Conservation (phyloP, 2,888 invertebrate species). For the Eumerus sabulonum region DNA sequence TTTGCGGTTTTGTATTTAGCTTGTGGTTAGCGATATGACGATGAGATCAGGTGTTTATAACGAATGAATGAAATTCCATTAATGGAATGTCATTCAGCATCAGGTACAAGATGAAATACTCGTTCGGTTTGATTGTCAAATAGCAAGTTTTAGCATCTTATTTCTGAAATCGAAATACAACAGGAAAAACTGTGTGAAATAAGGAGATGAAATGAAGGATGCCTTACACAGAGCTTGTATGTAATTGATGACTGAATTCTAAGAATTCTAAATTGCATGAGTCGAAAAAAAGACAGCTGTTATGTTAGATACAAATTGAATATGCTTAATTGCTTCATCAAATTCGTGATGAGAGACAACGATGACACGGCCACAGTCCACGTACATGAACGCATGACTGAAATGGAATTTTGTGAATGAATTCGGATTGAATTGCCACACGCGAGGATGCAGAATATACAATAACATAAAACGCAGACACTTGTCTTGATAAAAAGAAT, state of each 20-base stretch:
- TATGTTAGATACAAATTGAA: slow-evolving; percentile 44
- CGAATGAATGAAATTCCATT: slow-evolving; percentile 56
- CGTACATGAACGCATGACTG: slow-evolving; percentile 34
- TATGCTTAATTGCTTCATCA: slow-evolving; percentile 62
- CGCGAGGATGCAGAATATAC: slow-evolving; percentile 13
- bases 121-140: slow-evolving; percentile 23
- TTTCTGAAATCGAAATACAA: too few relatives aligned
- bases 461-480: too few relatives aligned
- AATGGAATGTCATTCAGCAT: slow-evolving; percentile 48
- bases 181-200: not conserved
- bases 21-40: slow-evolving; percentile 34
- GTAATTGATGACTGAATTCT: slow-evolving; percentile 37
- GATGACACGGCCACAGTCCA: slow-evolving; percentile 1
- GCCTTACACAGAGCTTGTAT: not conserved
- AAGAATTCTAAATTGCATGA: slow-evolving; percentile 24
- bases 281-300: too few relatives aligned
- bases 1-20: not conserved
- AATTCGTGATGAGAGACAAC: slow-evolving; percentile 41
- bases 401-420: slow-evolving; percentile 54
- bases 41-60: slow-evolving; percentile 58
- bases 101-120: slow-evolving; percentile 37
- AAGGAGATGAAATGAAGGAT: too few relatives aligned
- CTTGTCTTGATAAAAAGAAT: too few relatives aligned
- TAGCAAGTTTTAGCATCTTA: too few relatives aligned
- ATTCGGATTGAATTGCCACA: slow-evolving; percentile 50